Evolutionary conservation across 1,140 invertebrate species (phyloP), one percentile per base, ranked within the genome.

Genomic region (Anadara kagoshimensis): DNA sequence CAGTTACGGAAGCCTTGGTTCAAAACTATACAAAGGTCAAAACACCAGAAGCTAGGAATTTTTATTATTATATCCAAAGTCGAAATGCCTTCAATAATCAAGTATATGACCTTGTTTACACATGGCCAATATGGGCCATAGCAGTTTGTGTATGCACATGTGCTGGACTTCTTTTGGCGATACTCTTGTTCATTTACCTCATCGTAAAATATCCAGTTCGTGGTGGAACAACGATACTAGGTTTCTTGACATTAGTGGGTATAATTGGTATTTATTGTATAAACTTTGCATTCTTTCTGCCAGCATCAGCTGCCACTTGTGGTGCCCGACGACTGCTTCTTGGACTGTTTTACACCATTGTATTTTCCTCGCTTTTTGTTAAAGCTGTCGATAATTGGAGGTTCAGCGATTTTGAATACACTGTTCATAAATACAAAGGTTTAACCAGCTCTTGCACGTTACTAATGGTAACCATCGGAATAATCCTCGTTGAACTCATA

Each of bases 211-310:
- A 89, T 77, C 89, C 89, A 0, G 80, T 85, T 5, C 81, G 84
- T 41, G 85, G 87, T 18, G 90, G 90, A 26, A 90, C 90, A 3
- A 89, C 90, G 0, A 72, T 89, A 10, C 81, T 91, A 7, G 90
- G 90, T 0, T 91, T 90, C 80, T 77, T 90, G 74, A 85, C 88
- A 8, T 83, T 91, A 18, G 69, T 90, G 26, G 90, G 90, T 12
- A 80, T 91, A 44, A 71, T 91, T 3, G 77, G 90, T 0, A 81
- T 91, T 24, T 91, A 90, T 77, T 82, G 83, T 16, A 83, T 89
- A 45, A 91, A 91, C 73, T 90, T 91, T 73, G 89, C 89, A 12
- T 91, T 91, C 85, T 86, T 91, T 57, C 64, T 90, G 7, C 83
- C 84, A 29, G 87, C 90, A 1, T 87, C 75, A 7, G 67, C 84